Evolutionary conservation across 2,113 vertebrate species (phyloP).

Genomic region (Eonycteris spelaea): DNA sequence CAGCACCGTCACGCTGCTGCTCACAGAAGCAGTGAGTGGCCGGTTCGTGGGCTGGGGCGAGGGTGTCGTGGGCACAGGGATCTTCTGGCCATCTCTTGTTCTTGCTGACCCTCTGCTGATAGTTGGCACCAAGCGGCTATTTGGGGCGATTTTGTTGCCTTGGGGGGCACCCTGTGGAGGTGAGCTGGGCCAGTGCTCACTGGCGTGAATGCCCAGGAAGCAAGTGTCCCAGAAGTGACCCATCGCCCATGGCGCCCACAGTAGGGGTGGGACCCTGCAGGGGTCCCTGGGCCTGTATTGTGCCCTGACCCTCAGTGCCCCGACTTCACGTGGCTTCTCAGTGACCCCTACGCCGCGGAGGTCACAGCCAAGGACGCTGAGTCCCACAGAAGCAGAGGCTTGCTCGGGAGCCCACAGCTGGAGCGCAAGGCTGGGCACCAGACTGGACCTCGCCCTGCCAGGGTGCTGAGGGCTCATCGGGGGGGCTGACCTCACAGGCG

Average conservation of each 20-base stretch:
- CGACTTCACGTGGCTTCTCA: background rate
- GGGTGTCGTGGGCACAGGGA: no score
- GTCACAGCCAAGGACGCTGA: accelerated
- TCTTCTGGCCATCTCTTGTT: no score
- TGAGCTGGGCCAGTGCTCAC: background rate
- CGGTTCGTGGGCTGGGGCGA: no score
- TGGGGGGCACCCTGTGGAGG: no score
- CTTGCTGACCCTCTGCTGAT: no score
- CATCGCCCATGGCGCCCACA: accelerated
- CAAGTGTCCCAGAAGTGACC: no score
- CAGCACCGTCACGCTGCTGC: no score
- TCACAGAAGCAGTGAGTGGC: no score
- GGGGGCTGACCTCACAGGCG: no score
- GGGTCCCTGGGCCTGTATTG: accelerated
- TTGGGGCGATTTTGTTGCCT: no score
- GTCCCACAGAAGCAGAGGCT: background rate
- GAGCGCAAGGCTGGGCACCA: background rate
- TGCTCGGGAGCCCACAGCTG: background rate
- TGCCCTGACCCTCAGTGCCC: background rate
- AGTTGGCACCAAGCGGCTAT: no score
- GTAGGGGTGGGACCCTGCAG: background rate
- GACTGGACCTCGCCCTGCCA: background rate
- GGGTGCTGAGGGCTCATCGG: background rate
- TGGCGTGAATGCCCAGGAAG: background rate
- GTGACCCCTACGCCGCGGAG: background rate